Conservation (phyloP, 2,888 invertebrate genomes). For the Leucophenga montana region DNA sequence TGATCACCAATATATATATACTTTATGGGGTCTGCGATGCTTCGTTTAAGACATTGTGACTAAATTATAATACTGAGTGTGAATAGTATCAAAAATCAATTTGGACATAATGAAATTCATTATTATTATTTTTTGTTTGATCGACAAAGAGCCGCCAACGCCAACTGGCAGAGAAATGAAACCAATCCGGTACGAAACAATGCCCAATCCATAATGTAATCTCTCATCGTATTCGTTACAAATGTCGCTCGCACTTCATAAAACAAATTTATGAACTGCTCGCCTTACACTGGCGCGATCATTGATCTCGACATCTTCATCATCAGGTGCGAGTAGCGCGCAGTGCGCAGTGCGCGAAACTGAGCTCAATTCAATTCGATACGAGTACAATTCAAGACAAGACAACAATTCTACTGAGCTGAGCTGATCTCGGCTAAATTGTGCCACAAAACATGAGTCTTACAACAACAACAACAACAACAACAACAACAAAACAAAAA, state of each 20-base stretch:
- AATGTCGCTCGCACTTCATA: slow-evolving; percentile 67
- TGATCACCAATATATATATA: no score
- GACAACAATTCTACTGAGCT: slow-evolving; percentile 4
- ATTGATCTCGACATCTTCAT: slow-evolving; percentile 67
- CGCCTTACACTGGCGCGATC: slow-evolving; percentile 52
- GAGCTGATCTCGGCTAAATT: slow-evolving; percentile 26
- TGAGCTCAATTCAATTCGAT: slow-evolving; percentile 27
- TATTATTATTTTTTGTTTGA: background rate
- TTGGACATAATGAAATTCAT: slow-evolving; percentile 22
- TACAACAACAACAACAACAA: slow-evolving; percentile 46
- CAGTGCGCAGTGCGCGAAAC: slow-evolving; percentile 8
- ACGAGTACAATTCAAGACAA: slow-evolving; percentile 27
- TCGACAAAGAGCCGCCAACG: slow-evolving; percentile 7
- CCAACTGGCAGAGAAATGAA: slow-evolving; percentile 35
- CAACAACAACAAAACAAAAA: background rate
- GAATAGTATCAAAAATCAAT: background rate
- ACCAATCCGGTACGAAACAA: slow-evolving; percentile 15
- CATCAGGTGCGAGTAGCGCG: slow-evolving; percentile 50
- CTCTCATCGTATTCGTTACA: slow-evolving; percentile 57
- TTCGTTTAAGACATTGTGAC: no score
- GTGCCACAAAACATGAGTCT: slow-evolving; percentile 26
- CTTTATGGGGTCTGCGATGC: no score
- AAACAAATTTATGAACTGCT: slow-evolving; percentile 66
- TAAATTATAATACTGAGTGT: no score
- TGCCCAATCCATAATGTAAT: slow-evolving; percentile 29